A percentile compares a stretch with the other conserved stretches of the same genome.
These are phyloP conservation scores for Urocyon cinereoargenteus DNA, from an alignment of 2,797 vertebrate genomes.

Conservation along the genomic window DNA sequence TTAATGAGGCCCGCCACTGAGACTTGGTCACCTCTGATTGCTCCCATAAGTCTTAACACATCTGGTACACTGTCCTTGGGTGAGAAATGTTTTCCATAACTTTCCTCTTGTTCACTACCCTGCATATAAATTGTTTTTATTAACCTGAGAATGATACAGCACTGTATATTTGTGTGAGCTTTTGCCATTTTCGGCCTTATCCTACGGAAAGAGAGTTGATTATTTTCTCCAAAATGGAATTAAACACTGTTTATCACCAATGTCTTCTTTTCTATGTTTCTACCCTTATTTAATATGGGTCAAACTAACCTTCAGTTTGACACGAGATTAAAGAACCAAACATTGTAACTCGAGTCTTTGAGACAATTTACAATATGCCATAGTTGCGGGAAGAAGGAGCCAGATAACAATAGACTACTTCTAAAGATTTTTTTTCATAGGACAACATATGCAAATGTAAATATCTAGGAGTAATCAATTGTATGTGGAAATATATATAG, in stretches of 20 bases:
- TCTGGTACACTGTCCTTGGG: constrained; percentile 96
- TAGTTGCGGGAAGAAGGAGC: constrained; percentile 50
- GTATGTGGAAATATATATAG: not conserved
- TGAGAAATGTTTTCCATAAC: constrained; percentile 99
- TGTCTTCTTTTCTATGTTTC: constrained; percentile 72
- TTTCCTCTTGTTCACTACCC: constrained; percentile 93
- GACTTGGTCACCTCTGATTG: constrained; percentile 98
- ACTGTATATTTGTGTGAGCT: constrained; percentile 87
- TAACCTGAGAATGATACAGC: constrained; percentile 92
- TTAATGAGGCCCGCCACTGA: constrained; percentile 98
- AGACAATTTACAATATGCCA: constrained; percentile 62
- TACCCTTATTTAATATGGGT: constrained; percentile 80
- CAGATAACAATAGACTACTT: constrained; percentile 54
- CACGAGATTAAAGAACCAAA: constrained; percentile 82
- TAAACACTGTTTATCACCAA: constrained; percentile 85
- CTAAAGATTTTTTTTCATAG: constrained; percentile 46
- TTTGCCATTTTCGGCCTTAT: constrained; percentile 84
- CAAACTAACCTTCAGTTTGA: constrained; percentile 83
- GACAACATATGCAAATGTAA: constrained; percentile 41
- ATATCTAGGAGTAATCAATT: not conserved
- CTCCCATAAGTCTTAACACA: constrained; percentile 99
- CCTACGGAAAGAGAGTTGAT: constrained; percentile 77
- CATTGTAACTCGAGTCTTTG: constrained; percentile 61
- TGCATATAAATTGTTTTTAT: constrained; percentile 93
- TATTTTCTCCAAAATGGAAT: constrained; percentile 84